These are phyloP conservation scores for Oncorhynchus keta DNA, from an alignment of 2,113 vertebrate species.

Conservation along the genomic window DNA sequence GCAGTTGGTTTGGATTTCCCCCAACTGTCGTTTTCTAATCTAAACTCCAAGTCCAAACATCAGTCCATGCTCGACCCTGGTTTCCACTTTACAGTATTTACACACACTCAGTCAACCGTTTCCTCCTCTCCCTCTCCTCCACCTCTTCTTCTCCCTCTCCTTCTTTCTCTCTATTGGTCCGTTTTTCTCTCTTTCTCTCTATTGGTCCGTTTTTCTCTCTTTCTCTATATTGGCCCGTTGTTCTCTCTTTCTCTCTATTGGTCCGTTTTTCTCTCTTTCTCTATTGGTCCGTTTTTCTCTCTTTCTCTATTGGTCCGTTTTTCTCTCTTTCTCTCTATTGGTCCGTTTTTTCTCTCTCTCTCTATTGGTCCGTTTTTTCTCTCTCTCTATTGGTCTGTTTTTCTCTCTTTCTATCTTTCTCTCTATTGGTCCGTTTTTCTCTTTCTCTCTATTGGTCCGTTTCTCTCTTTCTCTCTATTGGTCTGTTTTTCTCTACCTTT, in stretches of 20 bases:
- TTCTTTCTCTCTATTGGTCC: slow-evolving; percentile 3
- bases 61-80: too few species aligned
- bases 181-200: slow-evolving; percentile 38
- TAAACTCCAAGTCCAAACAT: too few species aligned
- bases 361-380: not conserved
- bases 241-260: not conserved
- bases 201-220: slow-evolving; percentile 41
- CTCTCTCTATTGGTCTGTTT: slow-evolving; percentile 52
- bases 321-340: slow-evolving; percentile 20
- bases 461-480: slow-evolving; percentile 48
- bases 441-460: too few species aligned
- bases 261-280: too few species aligned
- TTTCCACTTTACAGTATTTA: too few species aligned
- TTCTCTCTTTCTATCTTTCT: slow-evolving; percentile 21
- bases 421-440: not conserved
- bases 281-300: not conserved
- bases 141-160: not conserved
- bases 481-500: slow-evolving; percentile 17
- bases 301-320: slow-evolving; percentile 51
- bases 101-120: not conserved
- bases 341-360: too few species aligned
- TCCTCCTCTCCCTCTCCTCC: not conserved
- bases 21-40: too few species aligned
- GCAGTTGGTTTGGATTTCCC: slow-evolving; percentile 83
- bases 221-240: slow-evolving; percentile 18